These are phyloP conservation scores for Drosophila tripunctata DNA, from an alignment of 2,888 invertebrate species.

Conservation along the genomic window DNA sequence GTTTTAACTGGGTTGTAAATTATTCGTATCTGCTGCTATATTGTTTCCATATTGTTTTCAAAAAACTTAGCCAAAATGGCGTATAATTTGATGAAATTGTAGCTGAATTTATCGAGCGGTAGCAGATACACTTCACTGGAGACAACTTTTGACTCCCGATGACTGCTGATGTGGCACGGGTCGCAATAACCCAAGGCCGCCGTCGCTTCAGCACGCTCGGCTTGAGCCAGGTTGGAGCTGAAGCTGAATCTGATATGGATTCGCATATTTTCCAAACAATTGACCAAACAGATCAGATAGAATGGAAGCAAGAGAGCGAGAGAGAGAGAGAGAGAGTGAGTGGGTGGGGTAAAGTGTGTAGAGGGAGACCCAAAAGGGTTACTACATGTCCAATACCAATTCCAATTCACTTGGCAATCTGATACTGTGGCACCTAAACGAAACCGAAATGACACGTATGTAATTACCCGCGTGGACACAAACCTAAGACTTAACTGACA, in stretches of 20 bases:
- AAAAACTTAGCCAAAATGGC: constrained; percentile 34
- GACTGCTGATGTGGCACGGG: constrained; percentile 61
- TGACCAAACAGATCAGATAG: constrained; percentile 75
- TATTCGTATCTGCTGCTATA: too few species aligned
- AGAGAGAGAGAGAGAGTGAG: background rate
- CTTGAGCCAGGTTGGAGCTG: constrained; percentile 47
- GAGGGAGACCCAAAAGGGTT: constrained; percentile 58
- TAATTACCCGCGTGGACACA: constrained; percentile 78
- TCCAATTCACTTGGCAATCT: constrained; percentile 72
- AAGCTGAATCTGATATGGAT: constrained; percentile 27
- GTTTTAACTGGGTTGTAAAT: too few species aligned
- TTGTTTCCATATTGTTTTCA: too few species aligned
- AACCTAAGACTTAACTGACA: constrained; percentile 25
- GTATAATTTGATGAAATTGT: constrained; percentile 39
- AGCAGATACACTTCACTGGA: constrained; percentile 50
- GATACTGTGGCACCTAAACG: constrained; percentile 83
- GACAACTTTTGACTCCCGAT: constrained; percentile 1
- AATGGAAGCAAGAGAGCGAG: background rate
- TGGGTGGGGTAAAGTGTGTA: background rate
- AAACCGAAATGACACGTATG: constrained; percentile 82
- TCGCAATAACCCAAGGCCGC: constrained; percentile 64
- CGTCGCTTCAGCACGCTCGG: constrained; percentile 60
- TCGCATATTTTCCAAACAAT: constrained; percentile 82
- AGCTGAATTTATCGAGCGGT: constrained; percentile 37
- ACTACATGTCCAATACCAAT: background rate